Evolutionary conservation across 1,140 invertebrate genomes (phyloP).

Genomic region (Zaprionus taronus): DNA sequence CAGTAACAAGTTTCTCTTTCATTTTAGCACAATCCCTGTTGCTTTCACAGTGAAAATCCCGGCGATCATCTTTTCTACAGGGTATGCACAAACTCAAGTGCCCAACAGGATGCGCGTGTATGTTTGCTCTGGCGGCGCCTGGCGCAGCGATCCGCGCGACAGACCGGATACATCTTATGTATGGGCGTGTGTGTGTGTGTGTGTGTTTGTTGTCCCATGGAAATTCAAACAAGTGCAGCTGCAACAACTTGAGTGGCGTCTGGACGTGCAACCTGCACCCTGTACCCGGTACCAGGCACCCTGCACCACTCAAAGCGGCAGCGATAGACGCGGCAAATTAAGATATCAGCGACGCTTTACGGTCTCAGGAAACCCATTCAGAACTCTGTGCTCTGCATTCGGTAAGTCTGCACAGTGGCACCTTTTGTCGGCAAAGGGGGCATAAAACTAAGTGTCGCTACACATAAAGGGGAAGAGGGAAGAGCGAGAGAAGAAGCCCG

Average conservation of each 20-base stretch:
- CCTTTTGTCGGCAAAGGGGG: slow-evolving; percentile 48
- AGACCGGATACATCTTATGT: slow-evolving; percentile 41
- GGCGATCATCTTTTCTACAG: not conserved
- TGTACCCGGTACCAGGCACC: not conserved
- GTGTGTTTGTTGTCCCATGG: slow-evolving; percentile 51
- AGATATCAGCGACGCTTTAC: slow-evolving; percentile 78
- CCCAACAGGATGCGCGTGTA: slow-evolving; percentile 67
- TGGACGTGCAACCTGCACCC: slow-evolving; percentile 1
- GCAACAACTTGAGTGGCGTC: slow-evolving; percentile 61
- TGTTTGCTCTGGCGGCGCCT: slow-evolving; percentile 65
- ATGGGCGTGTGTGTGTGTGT: slow-evolving; percentile 27
- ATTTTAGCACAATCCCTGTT: no score
- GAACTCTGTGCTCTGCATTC: slow-evolving; percentile 12
- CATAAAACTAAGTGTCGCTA: slow-evolving; percentile 37
- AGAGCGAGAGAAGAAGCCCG: not conserved
- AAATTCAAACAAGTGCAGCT: slow-evolving; percentile 79
- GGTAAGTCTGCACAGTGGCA: slow-evolving; percentile 55
- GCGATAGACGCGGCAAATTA: slow-evolving; percentile 75
- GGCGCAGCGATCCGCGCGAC: slow-evolving; percentile 32
- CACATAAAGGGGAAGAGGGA: slow-evolving; percentile 24
- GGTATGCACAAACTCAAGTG: slow-evolving; percentile 57
- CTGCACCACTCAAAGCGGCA: slow-evolving; percentile 43
- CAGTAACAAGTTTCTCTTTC: not conserved
- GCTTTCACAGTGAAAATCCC: not conserved
- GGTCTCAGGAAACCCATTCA: slow-evolving; percentile 57